These are phyloP conservation scores for Thomomys bottae DNA, from an alignment of 2,113 vertebrate genomes.

Conservation along the genomic window DNA sequence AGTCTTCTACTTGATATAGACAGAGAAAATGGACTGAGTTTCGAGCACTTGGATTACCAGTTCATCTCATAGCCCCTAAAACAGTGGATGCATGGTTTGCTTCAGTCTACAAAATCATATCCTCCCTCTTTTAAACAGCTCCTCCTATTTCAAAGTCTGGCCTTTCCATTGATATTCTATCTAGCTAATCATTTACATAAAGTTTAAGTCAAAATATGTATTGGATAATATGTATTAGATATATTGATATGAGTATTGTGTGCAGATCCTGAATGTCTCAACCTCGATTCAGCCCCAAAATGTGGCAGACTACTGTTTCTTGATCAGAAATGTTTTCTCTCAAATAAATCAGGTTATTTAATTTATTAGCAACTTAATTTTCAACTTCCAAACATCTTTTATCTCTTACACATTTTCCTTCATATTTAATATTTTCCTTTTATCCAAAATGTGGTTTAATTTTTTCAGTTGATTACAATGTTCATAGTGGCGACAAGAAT, in stretches of 20 bases:
- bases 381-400: background rate
- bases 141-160: background rate
- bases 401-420: background rate
- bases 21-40: constrained; percentile 42
- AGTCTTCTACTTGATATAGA: constrained; percentile 15
- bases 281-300: background rate
- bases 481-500: background rate
- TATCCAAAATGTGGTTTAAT: background rate
- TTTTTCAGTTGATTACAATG: background rate
- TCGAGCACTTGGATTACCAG: constrained; percentile 21
- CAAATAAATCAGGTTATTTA: background rate
- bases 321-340: no score
- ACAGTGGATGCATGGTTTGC: background rate
- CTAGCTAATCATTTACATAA: background rate
- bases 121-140: background rate
- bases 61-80: constrained; percentile 16
- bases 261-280: background rate
- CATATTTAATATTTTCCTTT: background rate
- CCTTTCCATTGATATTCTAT: background rate
- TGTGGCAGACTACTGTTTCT: no score
- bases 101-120: constrained; percentile 12
- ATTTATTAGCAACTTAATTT: background rate
- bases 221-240: background rate
- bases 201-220: background rate
- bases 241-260: background rate